Conservation (phyloP, 2,888 invertebrate species). For the Spodoptera exigua region DNA sequence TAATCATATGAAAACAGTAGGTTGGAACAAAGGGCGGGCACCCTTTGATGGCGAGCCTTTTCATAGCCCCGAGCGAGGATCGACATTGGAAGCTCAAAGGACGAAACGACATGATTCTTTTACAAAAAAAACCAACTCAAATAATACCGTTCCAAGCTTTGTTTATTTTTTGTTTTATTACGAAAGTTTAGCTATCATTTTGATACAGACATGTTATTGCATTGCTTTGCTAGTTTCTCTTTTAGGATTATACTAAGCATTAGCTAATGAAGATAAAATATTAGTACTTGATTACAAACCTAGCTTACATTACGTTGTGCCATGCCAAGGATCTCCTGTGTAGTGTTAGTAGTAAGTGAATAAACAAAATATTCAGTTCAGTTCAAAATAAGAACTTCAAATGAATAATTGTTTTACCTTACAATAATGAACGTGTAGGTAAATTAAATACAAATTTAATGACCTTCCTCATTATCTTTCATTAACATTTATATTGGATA, state of each 20-base stretch:
- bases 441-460: slow-evolving; percentile 8
- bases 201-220: not conserved
- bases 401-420: not conserved
- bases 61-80: slow-evolving; percentile 50
- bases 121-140: slow-evolving; percentile 32
- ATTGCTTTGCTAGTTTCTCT: slow-evolving; percentile 2
- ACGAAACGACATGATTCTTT: slow-evolving; percentile 40
- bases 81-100: slow-evolving; percentile 36
- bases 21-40: slow-evolving; percentile 23
- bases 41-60: slow-evolving; percentile 40
- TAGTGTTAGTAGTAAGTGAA: too few species aligned
- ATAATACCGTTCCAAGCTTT: slow-evolving; percentile 16
- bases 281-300: too few species aligned
- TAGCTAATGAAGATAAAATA: too few species aligned
- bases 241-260: not conserved
- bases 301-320: too few species aligned
- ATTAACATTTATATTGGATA: slow-evolving; percentile 21
- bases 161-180: slow-evolving; percentile 18
- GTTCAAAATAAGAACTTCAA: too few species aligned
- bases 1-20: slow-evolving; percentile 52
- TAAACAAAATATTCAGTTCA: too few species aligned
- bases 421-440: not conserved
- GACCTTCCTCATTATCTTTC: slow-evolving; percentile 9
- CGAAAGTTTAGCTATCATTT: not conserved
- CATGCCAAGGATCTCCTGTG: too few species aligned